phyloP scores from a whole-genome alignment of 2,113 vertebrate genomes.

The mouse (Mus musculus) region DNA sequence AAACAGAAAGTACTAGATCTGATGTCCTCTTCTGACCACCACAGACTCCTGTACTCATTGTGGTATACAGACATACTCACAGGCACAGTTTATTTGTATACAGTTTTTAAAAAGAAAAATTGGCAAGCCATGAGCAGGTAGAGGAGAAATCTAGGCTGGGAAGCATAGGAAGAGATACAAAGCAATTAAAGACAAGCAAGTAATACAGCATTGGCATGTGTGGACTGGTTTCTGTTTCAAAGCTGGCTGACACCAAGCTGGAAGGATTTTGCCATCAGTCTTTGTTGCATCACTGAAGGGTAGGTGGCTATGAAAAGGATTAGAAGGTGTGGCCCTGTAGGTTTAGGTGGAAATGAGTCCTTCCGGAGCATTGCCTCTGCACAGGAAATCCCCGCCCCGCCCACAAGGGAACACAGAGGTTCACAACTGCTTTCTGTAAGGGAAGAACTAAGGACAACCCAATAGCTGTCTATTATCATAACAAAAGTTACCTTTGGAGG shows the following conservation, averaged over 20 bases:
- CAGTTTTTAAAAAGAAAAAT: background rate
- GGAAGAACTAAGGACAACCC: background rate
- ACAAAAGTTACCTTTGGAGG: slow-evolving; percentile 7
- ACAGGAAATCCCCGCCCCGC: background rate
- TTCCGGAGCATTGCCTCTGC: background rate
- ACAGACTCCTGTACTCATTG: background rate
- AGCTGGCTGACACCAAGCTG: background rate
- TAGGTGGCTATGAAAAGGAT: background rate
- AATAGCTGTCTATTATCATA: background rate
- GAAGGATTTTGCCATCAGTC: background rate
- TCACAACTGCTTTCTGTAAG: background rate
- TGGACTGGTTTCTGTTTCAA: background rate
- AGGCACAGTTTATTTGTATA: background rate
- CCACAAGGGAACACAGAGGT: background rate
- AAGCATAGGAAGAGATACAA: background rate
- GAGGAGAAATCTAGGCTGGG: background rate
- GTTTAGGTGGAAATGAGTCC: background rate
- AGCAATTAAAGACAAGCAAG: background rate
- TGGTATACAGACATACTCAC: background rate
- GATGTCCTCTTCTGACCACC: background rate
- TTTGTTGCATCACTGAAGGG: too few species aligned
- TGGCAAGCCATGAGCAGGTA: background rate
- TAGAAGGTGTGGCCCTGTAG: background rate
- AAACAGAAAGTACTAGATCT: background rate
- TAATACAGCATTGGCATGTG: background rate